Base-by-base conservation (phyloP, 2,888 invertebrate species). In the Caenorhabditis angaria region DNA sequence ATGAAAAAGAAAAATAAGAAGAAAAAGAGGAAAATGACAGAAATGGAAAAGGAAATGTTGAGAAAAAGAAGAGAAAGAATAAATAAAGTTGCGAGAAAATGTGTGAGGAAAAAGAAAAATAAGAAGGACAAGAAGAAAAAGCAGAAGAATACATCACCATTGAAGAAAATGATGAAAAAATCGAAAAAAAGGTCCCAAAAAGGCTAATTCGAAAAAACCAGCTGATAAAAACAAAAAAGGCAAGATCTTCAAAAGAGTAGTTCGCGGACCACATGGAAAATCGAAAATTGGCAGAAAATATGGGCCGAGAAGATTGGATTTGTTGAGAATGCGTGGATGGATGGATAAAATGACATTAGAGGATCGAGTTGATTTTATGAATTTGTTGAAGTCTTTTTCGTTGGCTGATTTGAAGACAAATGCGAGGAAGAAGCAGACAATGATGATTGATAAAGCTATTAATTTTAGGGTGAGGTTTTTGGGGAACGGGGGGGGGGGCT, bases 401-500 rank as follows among this genome's bases (percentile, higher is more conserved):
- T 56, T 56, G 32, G 32, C n/a, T 32, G 55, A 56, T 32, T 32
- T 56, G 29, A 56, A 28, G n/a, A 2, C 4, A n/a, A 20, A 28
- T 29, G 65, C 70, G 6, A 56, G 6, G 1, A 50, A 60, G 8
- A 47, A 61, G 27, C 70, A 71, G 60, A 35, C 5, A 1, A 25
- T 60, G 22, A 18, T 48, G 12, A 29, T 71, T 20, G 66, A 65
- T 4, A 59, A 61, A 28, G 70, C 70, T 6, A 48, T 66, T 56
- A 32, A 8, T 5, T 8, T 8, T 3, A 56, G n/a, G 32, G 54
- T 54, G 24, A 28, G 54, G 6, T 25, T 54, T 25, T 27, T 8
- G 28, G n/a, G n/a, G n/a, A n/a, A n/a, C n/a, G n/a, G n/a, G n/a
- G n/a, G n/a, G n/a, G n/a, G n/a, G 18, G 48, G 48, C 48, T 48